Evolutionary conservation across 2,113 vertebrate genomes (phyloP).

Genomic region (Synchiropus splendidus): DNA sequence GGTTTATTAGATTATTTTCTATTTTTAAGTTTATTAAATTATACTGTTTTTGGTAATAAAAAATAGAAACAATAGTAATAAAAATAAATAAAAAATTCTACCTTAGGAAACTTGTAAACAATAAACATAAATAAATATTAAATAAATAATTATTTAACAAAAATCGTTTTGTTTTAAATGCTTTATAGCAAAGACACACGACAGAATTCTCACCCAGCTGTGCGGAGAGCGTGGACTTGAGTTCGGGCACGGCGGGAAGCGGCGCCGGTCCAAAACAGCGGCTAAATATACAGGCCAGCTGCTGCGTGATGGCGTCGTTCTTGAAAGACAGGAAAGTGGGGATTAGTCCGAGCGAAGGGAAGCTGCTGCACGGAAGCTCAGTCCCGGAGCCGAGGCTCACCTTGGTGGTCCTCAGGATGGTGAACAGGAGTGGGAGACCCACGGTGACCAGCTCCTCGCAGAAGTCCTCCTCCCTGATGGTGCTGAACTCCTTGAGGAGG

Average conservation of each 20-base stretch:
- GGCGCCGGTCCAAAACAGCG: conserved; percentile 87
- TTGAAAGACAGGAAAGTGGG: conserved; percentile 36
- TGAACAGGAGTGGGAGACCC: conserved; percentile 88
- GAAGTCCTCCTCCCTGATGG: conserved; percentile 89
- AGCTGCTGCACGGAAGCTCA: not conserved
- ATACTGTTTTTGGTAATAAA: too few relatives aligned
- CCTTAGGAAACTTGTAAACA: too few relatives aligned
- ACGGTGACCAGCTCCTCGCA: conserved; percentile 78
- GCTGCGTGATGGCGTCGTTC: conserved; percentile 85
- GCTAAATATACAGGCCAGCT: conserved; percentile 81
- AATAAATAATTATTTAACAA: too few relatives aligned
- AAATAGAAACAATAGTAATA: too few relatives aligned
- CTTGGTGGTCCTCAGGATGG: conserved; percentile 83
- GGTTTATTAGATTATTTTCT: too few relatives aligned
- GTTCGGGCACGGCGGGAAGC: conserved; percentile 78
- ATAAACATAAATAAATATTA: too few relatives aligned
- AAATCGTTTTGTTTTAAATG: too few relatives aligned
- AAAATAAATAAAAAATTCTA: too few relatives aligned
- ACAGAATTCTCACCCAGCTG: conserved; percentile 88
- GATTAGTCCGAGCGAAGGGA: not conserved
- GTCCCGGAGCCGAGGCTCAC: conserved; percentile 35
- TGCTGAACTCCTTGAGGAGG: conserved; percentile 83
- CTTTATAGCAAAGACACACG: too few relatives aligned
- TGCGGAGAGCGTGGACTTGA: conserved; percentile 78
- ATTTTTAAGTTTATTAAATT: too few relatives aligned